A percentile compares a stretch with the other conserved stretches of the same genome.
phyloP scores from a whole-genome alignment of 2,888 invertebrate genomes.

The Hydrotaea diabolus region DNA sequence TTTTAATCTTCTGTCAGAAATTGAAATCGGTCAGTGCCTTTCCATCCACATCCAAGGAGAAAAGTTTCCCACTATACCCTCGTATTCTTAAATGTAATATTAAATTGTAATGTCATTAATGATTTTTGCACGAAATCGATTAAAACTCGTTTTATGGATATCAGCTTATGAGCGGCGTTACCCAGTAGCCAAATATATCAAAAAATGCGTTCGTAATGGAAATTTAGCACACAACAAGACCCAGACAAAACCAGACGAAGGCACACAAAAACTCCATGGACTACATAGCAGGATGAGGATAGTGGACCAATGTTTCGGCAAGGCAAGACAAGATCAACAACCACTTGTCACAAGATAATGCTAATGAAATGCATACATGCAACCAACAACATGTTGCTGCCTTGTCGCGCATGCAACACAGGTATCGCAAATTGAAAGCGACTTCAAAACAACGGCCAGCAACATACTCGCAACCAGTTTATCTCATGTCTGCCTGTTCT shows the following conservation, averaged over 20 bases:
- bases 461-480: slow-evolving; percentile 46
- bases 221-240: slow-evolving; percentile 38
- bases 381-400: slow-evolving; percentile 18
- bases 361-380: slow-evolving; percentile 56
- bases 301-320: neutral
- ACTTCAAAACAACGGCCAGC: slow-evolving; percentile 17
- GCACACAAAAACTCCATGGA: neutral
- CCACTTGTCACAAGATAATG: slow-evolving; percentile 54
- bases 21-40: too few relatives aligned
- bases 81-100: neutral
- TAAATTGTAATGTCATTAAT: slow-evolving; percentile 37
- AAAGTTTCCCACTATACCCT: neutral
- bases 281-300: neutral
- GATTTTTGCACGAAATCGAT: slow-evolving; percentile 44
- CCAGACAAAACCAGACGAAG: slow-evolving; percentile 4
- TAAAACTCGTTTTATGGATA: slow-evolving; percentile 46
- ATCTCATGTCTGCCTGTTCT: neutral
- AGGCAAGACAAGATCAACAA: neutral
- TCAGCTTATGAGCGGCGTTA: slow-evolving; percentile 29
- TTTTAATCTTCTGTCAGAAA: too few relatives aligned
- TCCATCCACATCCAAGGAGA: neutral
- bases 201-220: slow-evolving; percentile 51
- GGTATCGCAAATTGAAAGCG: slow-evolving; percentile 43
- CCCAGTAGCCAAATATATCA: slow-evolving; percentile 60
- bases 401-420: neutral